phyloP scores from a whole-genome alignment of 2,797 vertebrate species.

The Saxicola maurus region DNA sequence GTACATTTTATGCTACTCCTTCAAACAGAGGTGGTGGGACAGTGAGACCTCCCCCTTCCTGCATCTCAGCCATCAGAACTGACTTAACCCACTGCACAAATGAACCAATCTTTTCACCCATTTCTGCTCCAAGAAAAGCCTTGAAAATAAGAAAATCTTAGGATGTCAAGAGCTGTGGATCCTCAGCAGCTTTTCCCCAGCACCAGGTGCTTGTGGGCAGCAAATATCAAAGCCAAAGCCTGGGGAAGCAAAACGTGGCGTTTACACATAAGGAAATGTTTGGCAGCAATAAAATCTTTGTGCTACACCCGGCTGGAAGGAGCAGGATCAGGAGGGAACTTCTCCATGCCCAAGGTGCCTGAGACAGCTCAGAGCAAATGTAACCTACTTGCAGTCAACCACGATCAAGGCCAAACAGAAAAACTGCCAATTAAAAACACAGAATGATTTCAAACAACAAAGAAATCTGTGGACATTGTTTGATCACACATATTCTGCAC shows the following conservation, averaged over 20 bases:
- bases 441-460: slow-evolving; percentile 28
- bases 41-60: background rate
- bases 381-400: slow-evolving; percentile 10
- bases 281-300: background rate
- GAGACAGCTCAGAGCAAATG: background rate
- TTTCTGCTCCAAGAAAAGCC: background rate
- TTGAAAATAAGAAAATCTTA: background rate
- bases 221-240: background rate
- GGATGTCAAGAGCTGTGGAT: background rate
- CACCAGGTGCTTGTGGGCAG: background rate
- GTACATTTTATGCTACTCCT: background rate
- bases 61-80: background rate
- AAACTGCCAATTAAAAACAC: slow-evolving; percentile 33
- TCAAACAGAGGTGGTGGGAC: background rate
- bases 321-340: background rate
- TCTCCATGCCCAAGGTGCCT: background rate
- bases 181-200: background rate
- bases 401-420: background rate
- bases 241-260: background rate
- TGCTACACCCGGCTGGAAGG: background rate
- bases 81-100: background rate
- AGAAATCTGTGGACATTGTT: slow-evolving; percentile 27
- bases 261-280: background rate
- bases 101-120: background rate
- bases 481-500: background rate